Evolutionary conservation across 2,797 vertebrate genomes (phyloP).

Genomic region (Trichosurus vulpecula): DNA sequence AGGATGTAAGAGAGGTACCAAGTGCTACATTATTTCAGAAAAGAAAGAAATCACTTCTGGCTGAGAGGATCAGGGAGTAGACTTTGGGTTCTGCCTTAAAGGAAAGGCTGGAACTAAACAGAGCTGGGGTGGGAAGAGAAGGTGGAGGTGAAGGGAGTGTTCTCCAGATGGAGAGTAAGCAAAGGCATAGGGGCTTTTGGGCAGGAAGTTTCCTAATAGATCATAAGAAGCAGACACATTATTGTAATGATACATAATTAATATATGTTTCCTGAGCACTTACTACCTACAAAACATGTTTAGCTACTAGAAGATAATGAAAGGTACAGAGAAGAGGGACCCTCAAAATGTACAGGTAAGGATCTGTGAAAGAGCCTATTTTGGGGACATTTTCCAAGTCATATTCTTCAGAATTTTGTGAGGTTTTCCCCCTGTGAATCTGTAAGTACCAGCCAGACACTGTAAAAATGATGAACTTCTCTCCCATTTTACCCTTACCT

Average conservation of each 20-base stretch:
- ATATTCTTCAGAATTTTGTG: slow-evolving; percentile 83
- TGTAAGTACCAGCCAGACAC: slow-evolving; percentile 86
- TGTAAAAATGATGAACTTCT: slow-evolving; percentile 83
- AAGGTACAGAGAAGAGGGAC: neutral
- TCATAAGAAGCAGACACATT: neutral
- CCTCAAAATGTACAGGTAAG: neutral
- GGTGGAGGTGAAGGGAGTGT: neutral
- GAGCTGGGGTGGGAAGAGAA: neutral
- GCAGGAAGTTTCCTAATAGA: neutral
- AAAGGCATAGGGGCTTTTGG: neutral
- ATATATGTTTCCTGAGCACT: neutral
- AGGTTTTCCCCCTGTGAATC: slow-evolving; percentile 78
- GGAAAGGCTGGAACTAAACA: neutral
- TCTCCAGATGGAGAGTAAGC: neutral
- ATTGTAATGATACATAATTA: neutral
- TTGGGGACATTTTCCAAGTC: slow-evolving; percentile 75
- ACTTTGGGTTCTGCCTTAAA: neutral
- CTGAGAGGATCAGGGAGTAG: neutral
- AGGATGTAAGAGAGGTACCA: no score
- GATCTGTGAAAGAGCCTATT: neutral
- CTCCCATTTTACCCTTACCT: slow-evolving; percentile 66
- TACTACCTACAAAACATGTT: neutral
- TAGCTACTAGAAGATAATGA: neutral
- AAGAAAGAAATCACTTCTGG: neutral
- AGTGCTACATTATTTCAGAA: neutral